Conservation (phyloP, 2,797 vertebrate species). For the Trichosurus vulpecula region DNA sequence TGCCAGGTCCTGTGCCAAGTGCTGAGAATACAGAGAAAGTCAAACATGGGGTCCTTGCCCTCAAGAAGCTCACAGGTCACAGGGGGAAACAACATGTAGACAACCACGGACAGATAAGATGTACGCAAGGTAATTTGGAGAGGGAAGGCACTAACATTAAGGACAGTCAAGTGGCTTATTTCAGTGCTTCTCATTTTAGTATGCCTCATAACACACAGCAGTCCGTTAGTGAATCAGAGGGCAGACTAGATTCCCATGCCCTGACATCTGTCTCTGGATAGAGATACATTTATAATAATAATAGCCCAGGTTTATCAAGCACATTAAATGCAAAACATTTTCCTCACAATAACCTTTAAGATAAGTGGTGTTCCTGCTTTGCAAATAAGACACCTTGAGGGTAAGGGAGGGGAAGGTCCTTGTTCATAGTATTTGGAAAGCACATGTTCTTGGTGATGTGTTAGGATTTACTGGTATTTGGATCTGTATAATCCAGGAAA, state of each 20-base stretch:
- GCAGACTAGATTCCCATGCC: too few species aligned
- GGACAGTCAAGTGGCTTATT: slow-evolving; percentile 1
- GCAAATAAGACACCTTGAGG: not conserved
- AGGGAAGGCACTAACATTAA: too few species aligned
- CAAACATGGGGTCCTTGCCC: not conserved
- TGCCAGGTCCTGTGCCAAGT: too few species aligned
- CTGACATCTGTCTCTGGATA: not conserved
- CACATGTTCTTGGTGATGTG: not conserved
- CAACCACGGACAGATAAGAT: too few species aligned
- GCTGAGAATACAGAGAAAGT: too few species aligned
- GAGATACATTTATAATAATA: not conserved
- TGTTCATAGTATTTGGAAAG: not conserved
- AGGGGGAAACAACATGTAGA: not conserved
- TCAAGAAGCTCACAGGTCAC: not conserved
- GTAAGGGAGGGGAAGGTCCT: not conserved
- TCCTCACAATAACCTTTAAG: not conserved
- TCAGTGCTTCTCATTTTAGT: slow-evolving; percentile 26
- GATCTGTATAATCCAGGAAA: too few species aligned
- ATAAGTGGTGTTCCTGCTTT: not conserved
- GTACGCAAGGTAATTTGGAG: too few species aligned
- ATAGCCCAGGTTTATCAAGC: not conserved
- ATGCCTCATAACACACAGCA: too few species aligned
- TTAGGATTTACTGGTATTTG: not conserved
- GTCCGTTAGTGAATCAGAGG: not conserved
- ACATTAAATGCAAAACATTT: not conserved